Conservation (phyloP, 2,797 vertebrate genomes). For the Allobates femoralis region DNA sequence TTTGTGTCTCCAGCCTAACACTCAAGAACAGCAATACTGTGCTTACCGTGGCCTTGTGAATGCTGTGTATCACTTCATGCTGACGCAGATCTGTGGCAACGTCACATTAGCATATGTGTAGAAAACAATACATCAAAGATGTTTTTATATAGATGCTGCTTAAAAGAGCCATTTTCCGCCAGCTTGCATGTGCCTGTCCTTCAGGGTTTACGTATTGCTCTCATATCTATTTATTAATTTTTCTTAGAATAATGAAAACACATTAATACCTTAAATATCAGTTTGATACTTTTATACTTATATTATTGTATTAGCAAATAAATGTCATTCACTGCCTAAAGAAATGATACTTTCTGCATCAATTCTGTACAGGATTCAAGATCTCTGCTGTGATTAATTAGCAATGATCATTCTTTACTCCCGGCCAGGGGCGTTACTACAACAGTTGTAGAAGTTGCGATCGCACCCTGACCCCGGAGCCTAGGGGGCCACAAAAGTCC, state of each 20-base stretch:
- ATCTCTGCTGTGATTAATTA: not conserved
- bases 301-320: not conserved
- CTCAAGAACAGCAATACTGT: not conserved
- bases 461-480: no score
- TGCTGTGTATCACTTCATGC: conserved; percentile 1
- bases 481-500: no score
- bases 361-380: not conserved
- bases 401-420: not conserved
- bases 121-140: conserved; percentile 23
- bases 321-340: not conserved
- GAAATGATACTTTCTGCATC: not conserved
- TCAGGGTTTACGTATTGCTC: not conserved
- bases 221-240: not conserved
- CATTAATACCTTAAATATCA: not conserved
- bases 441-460: no score
- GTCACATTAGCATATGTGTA: conserved; percentile 4
- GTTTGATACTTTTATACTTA: not conserved
- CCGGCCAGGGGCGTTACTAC: no score
- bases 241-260: not conserved
- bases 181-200: not conserved
- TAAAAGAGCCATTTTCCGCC: not conserved
- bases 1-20: not conserved
- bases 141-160: not conserved
- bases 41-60: not conserved
- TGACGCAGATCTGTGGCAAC: not conserved